Percentiles rank a stretch among this genome's conserved stretches.
Conservation (phyloP, 2,113 vertebrate species). For the Epinephelus moara region DNA sequence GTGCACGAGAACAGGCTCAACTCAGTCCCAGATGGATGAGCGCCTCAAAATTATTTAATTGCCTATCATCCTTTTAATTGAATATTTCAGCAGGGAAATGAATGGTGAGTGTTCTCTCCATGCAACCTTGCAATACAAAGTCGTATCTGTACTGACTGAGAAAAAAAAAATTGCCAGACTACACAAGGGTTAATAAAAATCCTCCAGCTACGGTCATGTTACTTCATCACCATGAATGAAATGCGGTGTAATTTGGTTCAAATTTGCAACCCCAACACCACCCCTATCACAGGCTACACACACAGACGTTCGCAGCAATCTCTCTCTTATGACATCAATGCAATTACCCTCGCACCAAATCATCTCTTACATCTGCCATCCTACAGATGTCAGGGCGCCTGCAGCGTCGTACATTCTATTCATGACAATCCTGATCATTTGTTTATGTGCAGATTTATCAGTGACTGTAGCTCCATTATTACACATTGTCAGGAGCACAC, state of each 20-base stretch:
- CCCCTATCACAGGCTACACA: not conserved
- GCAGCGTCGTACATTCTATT: constrained; percentile 37
- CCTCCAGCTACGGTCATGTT: constrained; percentile 13
- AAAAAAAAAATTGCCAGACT: not conserved
- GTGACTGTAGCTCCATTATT: constrained; percentile 53
- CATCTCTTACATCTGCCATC: constrained; percentile 45
- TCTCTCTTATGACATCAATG: constrained; percentile 51
- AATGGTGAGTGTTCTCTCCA: not conserved
- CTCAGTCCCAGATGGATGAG: too few species aligned
- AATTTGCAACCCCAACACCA: not conserved
- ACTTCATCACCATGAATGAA: constrained; percentile 48
- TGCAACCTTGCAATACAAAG: not conserved
- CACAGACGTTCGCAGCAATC: constrained; percentile 21
- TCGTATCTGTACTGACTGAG: not conserved
- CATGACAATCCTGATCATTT: constrained; percentile 60
- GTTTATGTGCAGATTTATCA: constrained; percentile 68
- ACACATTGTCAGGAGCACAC: constrained; percentile 55
- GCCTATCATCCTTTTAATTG: not conserved
- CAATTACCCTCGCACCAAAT: constrained; percentile 49
- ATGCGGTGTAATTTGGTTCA: constrained; percentile 39
- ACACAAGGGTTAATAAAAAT: constrained; percentile 20
- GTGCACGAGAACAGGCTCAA: too few species aligned
- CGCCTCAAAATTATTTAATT: too few species aligned
- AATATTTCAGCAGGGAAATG: not conserved
- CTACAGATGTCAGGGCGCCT: constrained; percentile 41